Conservation (phyloP, 2,797 vertebrate species). For the Gallirallus australis region DNA sequence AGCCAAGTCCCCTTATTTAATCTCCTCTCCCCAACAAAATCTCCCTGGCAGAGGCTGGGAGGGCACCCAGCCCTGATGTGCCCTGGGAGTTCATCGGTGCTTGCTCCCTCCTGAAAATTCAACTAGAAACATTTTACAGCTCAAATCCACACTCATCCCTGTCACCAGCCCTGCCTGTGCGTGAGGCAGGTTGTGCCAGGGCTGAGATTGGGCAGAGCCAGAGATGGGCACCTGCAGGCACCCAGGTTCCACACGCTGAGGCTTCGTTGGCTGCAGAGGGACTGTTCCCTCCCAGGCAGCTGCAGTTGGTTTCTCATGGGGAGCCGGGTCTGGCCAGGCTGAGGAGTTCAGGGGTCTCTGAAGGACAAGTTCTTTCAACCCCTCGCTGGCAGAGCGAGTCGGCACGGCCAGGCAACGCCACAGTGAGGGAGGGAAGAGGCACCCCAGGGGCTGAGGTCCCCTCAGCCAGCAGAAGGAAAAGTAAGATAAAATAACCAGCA, state of each 20-base stretch:
- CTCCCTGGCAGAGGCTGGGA: neutral
- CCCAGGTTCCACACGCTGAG: neutral
- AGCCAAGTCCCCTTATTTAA: neutral
- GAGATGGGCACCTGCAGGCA: neutral
- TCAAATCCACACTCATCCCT: neutral
- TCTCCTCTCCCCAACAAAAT: neutral
- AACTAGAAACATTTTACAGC: neutral
- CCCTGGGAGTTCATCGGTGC: neutral
- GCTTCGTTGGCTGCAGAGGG: neutral
- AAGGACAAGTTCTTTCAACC: neutral
- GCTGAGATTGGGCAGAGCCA: neutral
- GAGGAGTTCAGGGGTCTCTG: neutral
- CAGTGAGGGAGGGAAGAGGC: neutral
- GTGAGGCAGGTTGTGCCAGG: accelerated
- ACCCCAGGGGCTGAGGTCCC: neutral
- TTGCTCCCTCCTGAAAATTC: neutral
- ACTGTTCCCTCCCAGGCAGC: neutral
- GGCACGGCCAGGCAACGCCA: neutral
- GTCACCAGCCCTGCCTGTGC: neutral
- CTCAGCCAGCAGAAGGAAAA: neutral
- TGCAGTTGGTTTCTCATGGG: accelerated
- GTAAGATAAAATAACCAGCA: neutral
- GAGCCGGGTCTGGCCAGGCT: neutral
- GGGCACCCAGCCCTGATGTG: neutral
- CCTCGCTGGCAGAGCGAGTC: neutral